Evolutionary conservation across 2,888 invertebrate genomes (phyloP), one percentile per base, ranked within the genome.

Genomic region (Phengaris alcon): DNA sequence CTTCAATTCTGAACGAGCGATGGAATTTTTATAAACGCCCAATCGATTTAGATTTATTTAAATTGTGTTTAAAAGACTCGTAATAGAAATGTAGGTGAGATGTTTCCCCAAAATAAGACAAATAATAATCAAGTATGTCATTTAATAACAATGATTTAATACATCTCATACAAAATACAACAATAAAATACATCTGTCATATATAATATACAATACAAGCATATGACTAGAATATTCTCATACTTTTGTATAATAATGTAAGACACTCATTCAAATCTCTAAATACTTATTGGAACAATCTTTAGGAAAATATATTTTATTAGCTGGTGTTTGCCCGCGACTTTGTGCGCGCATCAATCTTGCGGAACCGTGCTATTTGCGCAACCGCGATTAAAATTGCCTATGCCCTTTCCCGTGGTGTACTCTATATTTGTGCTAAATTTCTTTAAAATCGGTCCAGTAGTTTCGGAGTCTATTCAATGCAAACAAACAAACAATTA

Each of bases 151-250:
- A 86, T 79, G 52, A 72, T 80, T 78, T 79, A 80, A 86, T 88
- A 89, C 86, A 88, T 81, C 85, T 83, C 86, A 88, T 91, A 91
- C 87, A 91, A 91, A 91, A 90, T 90, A 91, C 90, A 88, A 87
- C 84, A 86, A 84, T 87, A 82, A 87, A 87, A 87, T 87, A 86
- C 84, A 81, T 82, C 80, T 79, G 82, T 82, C 57, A 81, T 80
- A 81, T 80, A 81, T 73, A 77, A 79, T 76, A 69, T 64, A 76
- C 75, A 72, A 70, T 75, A 78, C 75, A 81, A 82, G 82, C 80
- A 68, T 77, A 73, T 79, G 81, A 81, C 81, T 81, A 81, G 79
- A 80, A 76, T 75, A 76, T 76, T 76, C 79, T 76, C 76, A 77
- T 74, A 74, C 79, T 76, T 73, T 76, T 68, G 74, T 76, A 76